phyloP scores from a whole-genome alignment of 2,888 invertebrate genomes.

The Octonoba sinensis region DNA sequence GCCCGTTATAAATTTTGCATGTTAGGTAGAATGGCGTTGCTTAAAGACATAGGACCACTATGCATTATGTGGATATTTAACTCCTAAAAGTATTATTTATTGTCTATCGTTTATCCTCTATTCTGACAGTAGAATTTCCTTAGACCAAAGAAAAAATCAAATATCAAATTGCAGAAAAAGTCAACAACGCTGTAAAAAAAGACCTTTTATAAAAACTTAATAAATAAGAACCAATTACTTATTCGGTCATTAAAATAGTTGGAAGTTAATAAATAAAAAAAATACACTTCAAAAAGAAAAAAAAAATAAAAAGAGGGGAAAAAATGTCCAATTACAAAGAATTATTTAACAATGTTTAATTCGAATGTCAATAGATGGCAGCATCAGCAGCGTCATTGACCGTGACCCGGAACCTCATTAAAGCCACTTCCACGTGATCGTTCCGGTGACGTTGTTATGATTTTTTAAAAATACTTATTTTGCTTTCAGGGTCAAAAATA shows the following conservation, averaged over 20 bases:
- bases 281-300: not conserved
- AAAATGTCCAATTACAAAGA: conserved; percentile 16
- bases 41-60: too few relatives aligned
- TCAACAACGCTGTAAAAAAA: conserved; percentile 5
- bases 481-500: conserved; percentile 23
- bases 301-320: too few relatives aligned
- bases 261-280: conserved; percentile 24
- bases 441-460: not conserved
- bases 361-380: conserved; percentile 41
- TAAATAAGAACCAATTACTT: conserved; percentile 4
- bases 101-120: too few relatives aligned
- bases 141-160: too few relatives aligned
- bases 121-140: too few relatives aligned
- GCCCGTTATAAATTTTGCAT: too few relatives aligned
- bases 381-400: conserved; percentile 57
- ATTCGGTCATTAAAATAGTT: conserved; percentile 41
- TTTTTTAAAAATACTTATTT: not conserved
- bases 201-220: not conserved
- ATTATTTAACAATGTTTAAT: conserved; percentile 5
- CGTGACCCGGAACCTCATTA: conserved; percentile 60
- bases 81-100: too few relatives aligned
- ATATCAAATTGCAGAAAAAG: not conserved
- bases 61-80: too few relatives aligned
- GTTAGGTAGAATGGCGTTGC: too few relatives aligned
- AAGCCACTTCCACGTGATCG: conserved; percentile 55